A percentile compares a stretch with the other conserved stretches of the same genome.
phyloP scores from a whole-genome alignment of 2,888 invertebrate species.

The Cephus spinipes region DNA sequence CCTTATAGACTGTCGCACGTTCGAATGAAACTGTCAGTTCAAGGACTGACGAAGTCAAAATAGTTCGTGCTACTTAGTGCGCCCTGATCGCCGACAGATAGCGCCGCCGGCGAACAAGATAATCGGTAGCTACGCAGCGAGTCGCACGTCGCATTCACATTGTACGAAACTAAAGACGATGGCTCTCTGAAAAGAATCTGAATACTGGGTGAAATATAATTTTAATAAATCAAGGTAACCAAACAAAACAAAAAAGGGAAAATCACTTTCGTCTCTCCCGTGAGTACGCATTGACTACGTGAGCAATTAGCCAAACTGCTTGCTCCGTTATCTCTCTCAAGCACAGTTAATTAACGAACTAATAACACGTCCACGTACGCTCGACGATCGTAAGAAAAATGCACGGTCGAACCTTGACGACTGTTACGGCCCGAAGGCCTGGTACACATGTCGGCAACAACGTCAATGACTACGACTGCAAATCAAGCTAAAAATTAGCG shows the following conservation, averaged over 20 bases:
- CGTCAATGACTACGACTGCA: neutral
- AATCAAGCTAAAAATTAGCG: neutral
- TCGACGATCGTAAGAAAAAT: neutral
- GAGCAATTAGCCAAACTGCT: neutral
- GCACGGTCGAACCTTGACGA: neutral
- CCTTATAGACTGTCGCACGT: neutral
- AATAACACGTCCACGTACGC: slow-evolving; percentile 2
- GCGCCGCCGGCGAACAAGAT: neutral
- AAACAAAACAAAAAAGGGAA: neutral
- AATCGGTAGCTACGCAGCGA: neutral
- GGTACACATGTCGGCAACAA: neutral
- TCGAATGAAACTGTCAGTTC: neutral
- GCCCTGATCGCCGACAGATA: neutral
- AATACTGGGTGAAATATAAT: neutral
- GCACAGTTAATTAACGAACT: neutral
- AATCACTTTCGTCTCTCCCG: neutral
- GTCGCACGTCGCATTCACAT: neutral
- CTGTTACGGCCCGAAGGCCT: neutral
- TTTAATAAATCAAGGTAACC: neutral
- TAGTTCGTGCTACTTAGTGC: neutral
- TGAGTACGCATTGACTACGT: neutral
- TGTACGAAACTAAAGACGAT: neutral
- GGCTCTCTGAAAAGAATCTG: neutral
- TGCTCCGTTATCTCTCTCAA: neutral
- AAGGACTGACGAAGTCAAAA: neutral